Base-by-base conservation (phyloP, 2,888 invertebrate species). In the Macropis europaea region DNA sequence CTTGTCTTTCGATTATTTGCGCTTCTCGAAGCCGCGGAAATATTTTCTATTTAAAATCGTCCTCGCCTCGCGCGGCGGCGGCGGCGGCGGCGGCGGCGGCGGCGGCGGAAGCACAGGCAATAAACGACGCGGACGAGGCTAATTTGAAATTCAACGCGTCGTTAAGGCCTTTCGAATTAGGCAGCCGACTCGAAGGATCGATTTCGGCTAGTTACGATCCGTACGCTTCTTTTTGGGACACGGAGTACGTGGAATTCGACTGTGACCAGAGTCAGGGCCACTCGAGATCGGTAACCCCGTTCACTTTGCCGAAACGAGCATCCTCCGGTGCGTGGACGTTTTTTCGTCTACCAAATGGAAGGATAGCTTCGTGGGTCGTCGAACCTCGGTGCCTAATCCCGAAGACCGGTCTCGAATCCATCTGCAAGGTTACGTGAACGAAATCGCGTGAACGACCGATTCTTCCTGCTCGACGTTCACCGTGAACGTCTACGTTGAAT, bases 241-340 rank as follows among this genome's bases (percentile, higher is more conserved):
- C 59, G 57, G 42, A 13, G 59, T 73, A 59, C 32, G 36, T 66
- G 70, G 67, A 67, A 63, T 76, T 52, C 56, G 15, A 62, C 66
- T 66, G 77, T 64, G 73, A 54, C 61, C 76, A 48, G 63, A 77
- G 75, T 76, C 77, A 77, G 50, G 77, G 73, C 57, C 71, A 71
- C 40, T 70, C 63, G 71, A 70, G 75, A 80, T 73, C 73, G 76
- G 73, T 75, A 73, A 76, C 73, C 73, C 73, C 76, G 54, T 73
- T 81, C 68, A 38, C 81, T 72, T 71, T 67, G 71, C 53, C 59
- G n/a, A 47, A 64, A 40, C 54, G 36, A 47, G 7, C 52, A 19
- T n/a, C n/a, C 1, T 11, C 26, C 28, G 38, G 34, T 30, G 15
- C 28, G 24, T 13, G 26, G 15, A 30, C 30, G 13, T 42, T 43